These are phyloP conservation scores for Leptarthrus brevirostris DNA, from an alignment of 2,888 invertebrate genomes.

Conservation along the genomic window DNA sequence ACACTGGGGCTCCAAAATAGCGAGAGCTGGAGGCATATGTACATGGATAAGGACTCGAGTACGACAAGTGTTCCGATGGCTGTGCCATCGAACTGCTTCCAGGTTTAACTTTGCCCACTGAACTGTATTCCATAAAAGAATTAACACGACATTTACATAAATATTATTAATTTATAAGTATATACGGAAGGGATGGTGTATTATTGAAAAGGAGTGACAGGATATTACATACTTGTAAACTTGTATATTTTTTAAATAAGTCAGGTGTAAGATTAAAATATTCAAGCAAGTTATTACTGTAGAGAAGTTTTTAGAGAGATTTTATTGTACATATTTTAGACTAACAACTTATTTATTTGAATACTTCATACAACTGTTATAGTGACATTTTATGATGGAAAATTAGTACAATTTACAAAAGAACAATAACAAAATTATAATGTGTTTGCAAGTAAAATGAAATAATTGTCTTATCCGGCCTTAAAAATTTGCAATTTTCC, in stretches of 20 bases:
- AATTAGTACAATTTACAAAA: constrained; percentile 39
- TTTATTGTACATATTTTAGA: constrained; percentile 34
- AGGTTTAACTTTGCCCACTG: constrained; percentile 40
- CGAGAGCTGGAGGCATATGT: constrained; percentile 76
- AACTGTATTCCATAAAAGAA: background rate
- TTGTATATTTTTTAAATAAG: constrained; percentile 36
- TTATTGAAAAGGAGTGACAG: background rate
- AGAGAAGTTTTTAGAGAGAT: constrained; percentile 25
- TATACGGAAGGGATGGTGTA: background rate
- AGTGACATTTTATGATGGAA: constrained; percentile 13
- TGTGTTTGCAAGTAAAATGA: background rate
- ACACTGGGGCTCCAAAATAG: constrained; percentile 75
- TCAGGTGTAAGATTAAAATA: constrained; percentile 10
- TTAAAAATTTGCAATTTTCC: background rate
- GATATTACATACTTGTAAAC: constrained; percentile 25
- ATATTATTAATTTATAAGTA: background rate
- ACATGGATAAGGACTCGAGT: constrained; percentile 71
- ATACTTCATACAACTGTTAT: constrained; percentile 19
- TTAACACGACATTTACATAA: background rate
- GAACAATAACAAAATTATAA: constrained; percentile 28
- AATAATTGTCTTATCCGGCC: background rate
- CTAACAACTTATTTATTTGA: constrained; percentile 34
- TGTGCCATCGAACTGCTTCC: constrained; percentile 65
- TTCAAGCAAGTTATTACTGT: background rate
- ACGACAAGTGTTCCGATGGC: constrained; percentile 65